phyloP scores from a whole-genome alignment of 2,888 invertebrate genomes.

The Parapristionchus giblindavisi region DNA sequence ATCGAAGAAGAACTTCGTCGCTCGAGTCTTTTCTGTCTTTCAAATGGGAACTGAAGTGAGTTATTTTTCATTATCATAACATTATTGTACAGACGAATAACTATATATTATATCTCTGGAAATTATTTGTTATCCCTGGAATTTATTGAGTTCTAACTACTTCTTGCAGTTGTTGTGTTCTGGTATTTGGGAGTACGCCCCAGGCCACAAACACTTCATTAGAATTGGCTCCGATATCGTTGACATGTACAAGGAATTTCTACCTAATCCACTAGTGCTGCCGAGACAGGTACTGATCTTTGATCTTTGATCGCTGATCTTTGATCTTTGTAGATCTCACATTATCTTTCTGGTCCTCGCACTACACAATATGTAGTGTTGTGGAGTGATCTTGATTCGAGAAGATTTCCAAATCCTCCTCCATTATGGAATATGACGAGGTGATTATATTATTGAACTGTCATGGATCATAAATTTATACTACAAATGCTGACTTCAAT shows the following conservation, averaged over 20 bases:
- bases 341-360: constrained; percentile 26
- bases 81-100: too few relatives aligned
- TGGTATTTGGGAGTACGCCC: constrained; percentile 67
- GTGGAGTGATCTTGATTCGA: constrained; percentile 64
- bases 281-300: constrained; percentile 28
- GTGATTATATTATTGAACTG: too few relatives aligned
- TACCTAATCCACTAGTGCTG: constrained; percentile 2
- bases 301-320: background rate
- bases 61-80: background rate
- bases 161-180: constrained; percentile 58
- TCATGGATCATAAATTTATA: too few relatives aligned
- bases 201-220: constrained; percentile 58
- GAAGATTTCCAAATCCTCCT: constrained; percentile 62
- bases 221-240: constrained; percentile 59
- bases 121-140: too few relatives aligned
- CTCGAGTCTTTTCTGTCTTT: constrained; percentile 27
- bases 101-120: too few relatives aligned
- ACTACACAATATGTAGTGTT: constrained; percentile 58
- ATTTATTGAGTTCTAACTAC: background rate
- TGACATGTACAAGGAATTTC: constrained; percentile 38
- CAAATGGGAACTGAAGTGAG: constrained; percentile 37
- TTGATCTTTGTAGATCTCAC: constrained; percentile 22
- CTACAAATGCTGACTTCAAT: too few relatives aligned
- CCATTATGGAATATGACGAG: constrained; percentile 60
- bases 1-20: constrained; percentile 21